A percentile compares a stretch with the other conserved stretches of the same genome.
Conservation (phyloP, 2,888 invertebrate species). For the Glaucopsyche alexis region DNA sequence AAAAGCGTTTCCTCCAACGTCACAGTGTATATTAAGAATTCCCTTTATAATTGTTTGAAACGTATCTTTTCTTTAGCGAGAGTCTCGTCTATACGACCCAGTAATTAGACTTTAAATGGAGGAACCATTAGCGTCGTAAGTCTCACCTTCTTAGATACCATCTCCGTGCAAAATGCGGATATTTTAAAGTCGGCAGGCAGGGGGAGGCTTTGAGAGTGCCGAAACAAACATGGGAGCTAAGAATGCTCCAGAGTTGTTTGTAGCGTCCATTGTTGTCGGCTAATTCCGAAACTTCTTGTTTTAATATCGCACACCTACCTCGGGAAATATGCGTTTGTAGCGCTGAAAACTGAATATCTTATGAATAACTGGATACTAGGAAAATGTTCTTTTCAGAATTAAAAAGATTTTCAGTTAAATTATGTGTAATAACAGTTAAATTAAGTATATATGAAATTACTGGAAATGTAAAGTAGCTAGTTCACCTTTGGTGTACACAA, state of each 20-base stretch:
- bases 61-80: conserved; percentile 26
- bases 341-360: conserved; percentile 4
- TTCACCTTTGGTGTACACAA: not conserved
- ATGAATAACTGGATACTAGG: not conserved
- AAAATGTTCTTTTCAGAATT: not conserved
- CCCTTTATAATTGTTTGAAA: conserved; percentile 22
- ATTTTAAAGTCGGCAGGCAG: conserved; percentile 30
- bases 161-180: conserved; percentile 27
- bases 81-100: conserved; percentile 24
- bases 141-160: conserved; percentile 32
- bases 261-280: conserved; percentile 47
- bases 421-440: no score
- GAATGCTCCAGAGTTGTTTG: conserved; percentile 47
- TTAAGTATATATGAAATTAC: not conserved
- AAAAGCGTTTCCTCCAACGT: not conserved
- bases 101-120: conserved; percentile 31
- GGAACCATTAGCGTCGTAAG: conserved; percentile 31
- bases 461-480: not conserved
- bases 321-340: conserved; percentile 30
- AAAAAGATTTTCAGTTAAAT: not conserved
- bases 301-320: conserved; percentile 34
- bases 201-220: conserved; percentile 45
- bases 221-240: conserved; percentile 58
- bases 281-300: conserved; percentile 45
- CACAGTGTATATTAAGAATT: conserved; percentile 20